These are phyloP conservation scores for Elysia crispata DNA, from an alignment of 2,888 invertebrate genomes.

Conservation along the genomic window DNA sequence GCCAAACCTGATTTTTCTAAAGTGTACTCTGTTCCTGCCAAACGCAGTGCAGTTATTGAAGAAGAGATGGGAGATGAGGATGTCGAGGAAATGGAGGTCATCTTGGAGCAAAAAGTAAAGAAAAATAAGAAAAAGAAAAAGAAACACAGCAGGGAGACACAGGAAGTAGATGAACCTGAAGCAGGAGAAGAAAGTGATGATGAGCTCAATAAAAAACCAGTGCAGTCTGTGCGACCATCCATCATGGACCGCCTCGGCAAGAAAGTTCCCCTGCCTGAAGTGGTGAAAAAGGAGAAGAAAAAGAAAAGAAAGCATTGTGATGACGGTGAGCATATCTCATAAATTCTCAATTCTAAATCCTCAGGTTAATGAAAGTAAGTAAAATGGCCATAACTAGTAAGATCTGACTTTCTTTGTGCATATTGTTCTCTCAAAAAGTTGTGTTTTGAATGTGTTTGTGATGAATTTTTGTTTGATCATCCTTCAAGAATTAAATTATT, in stretches of 20 bases:
- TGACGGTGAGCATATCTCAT: constrained; percentile 47
- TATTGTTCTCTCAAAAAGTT: too few relatives aligned
- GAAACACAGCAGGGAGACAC: constrained; percentile 30
- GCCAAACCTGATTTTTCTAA: constrained; percentile 40
- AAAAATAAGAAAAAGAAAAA: constrained; percentile 42
- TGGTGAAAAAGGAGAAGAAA: constrained; percentile 44
- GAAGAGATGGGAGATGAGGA: background rate
- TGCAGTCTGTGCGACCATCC: constrained; percentile 47
- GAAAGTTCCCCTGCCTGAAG: constrained; percentile 42
- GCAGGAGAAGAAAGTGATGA: constrained; percentile 31
- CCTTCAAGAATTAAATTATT: too few relatives aligned
- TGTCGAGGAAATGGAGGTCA: background rate
- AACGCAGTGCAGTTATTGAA: constrained; percentile 18
- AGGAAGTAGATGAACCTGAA: constrained; percentile 15
- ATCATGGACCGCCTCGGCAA: constrained; percentile 60
- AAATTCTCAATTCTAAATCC: too few relatives aligned
- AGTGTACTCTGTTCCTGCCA: constrained; percentile 46
- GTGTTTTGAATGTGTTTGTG: too few relatives aligned
- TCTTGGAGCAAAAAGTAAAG: constrained; percentile 31
- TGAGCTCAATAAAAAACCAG: constrained; percentile 27
- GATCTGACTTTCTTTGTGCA: too few relatives aligned
- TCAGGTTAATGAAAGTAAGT: too few relatives aligned
- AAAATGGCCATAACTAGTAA: too few relatives aligned
- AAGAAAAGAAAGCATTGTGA: constrained; percentile 42
- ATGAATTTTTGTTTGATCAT: background rate